A percentile compares a stretch with the other conserved stretches of the same genome.
These are phyloP conservation scores for Paguma larvata DNA, from an alignment of 2,797 vertebrate species.

Conservation along the genomic window DNA sequence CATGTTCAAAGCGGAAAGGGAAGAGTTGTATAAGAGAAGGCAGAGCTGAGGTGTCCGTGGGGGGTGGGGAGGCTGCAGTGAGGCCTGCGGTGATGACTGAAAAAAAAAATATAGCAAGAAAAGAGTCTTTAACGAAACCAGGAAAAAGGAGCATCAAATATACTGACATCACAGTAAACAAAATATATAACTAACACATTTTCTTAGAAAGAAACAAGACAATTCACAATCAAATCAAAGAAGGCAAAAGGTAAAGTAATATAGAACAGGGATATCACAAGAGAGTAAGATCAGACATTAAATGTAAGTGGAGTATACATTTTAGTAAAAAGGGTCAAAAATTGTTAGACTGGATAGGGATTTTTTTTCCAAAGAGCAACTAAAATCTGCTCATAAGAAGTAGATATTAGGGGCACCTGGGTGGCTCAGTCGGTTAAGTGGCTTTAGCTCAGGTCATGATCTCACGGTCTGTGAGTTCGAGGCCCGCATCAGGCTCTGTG, in stretches of 20 bases:
- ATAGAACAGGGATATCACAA: neutral
- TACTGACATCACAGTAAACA: neutral
- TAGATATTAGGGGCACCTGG: too few relatives aligned
- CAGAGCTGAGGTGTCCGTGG: accelerated
- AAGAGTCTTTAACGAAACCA: neutral
- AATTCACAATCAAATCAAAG: neutral
- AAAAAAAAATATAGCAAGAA: neutral
- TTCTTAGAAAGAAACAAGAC: neutral
- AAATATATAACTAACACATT: neutral
- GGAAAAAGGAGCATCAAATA: neutral
- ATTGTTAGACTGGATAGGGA: neutral
- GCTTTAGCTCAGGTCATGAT: too few relatives aligned
- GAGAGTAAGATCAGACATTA: neutral
- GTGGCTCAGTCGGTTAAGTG: too few relatives aligned
- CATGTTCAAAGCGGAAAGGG: neutral
- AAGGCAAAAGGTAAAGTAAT: neutral
- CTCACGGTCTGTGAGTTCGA: too few relatives aligned
- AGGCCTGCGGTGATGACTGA: too few relatives aligned
- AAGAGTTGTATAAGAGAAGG: neutral
- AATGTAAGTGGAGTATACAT: neutral
- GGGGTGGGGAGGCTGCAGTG: too few relatives aligned
- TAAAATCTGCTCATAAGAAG: neutral
- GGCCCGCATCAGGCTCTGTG: too few relatives aligned
- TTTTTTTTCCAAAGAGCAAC: neutral
- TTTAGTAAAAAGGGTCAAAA: neutral